Base-by-base conservation (phyloP, 2,797 vertebrate genomes). In the Scleropages formosus region DNA sequence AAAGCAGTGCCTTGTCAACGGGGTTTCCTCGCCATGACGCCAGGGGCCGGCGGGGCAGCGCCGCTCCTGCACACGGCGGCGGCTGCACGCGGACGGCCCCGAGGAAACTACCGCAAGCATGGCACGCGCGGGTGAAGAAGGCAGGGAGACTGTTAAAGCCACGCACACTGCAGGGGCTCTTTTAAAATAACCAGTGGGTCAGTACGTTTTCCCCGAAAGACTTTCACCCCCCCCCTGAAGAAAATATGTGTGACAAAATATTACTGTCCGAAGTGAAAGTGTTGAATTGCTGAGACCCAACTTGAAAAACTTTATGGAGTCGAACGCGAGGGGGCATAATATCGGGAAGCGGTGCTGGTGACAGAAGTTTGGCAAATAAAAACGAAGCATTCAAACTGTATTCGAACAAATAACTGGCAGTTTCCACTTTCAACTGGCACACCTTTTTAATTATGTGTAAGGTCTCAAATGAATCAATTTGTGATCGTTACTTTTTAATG, bases 21-120 rank as follows among this genome's bases (percentile, higher is more conserved):
- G 96, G 96, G 97, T 98, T 99, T 98, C 97, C 96, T 96, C 96
- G 96, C 97, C 97, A 98, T 98, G 94, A 92, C 95, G 94, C 95
- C 96, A 98, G 95, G 97, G 97, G 97, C 95, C 90, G 94, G 90
- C 85, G 93, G 91, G 94, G 94, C 87, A 88, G 88, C 81, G 89
- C 89, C 76, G 83, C 84, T 86, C 86, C 80, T 90, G 91, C 89
- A 91, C 89, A 87, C 87, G 88, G 87, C 89, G 88, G 88, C 87
- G 90, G 87, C 88, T 81, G 81, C 82, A 84, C 47, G 76, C 71
- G 61, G 46, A 31, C 72, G 27, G 79, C 80, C 81, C 79, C 75
- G 51, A 74, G 77, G 56, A 74, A 73, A 69, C 76, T 74, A 78
- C 72, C 77, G 47, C 66, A 27, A 69, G 47, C 68, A 26, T 46